A percentile compares a stretch with the other conserved stretches of the same genome.
These are phyloP conservation scores for Zaprionus nigranus DNA, from an alignment of 1,140 invertebrate species.

Conservation along the genomic window DNA sequence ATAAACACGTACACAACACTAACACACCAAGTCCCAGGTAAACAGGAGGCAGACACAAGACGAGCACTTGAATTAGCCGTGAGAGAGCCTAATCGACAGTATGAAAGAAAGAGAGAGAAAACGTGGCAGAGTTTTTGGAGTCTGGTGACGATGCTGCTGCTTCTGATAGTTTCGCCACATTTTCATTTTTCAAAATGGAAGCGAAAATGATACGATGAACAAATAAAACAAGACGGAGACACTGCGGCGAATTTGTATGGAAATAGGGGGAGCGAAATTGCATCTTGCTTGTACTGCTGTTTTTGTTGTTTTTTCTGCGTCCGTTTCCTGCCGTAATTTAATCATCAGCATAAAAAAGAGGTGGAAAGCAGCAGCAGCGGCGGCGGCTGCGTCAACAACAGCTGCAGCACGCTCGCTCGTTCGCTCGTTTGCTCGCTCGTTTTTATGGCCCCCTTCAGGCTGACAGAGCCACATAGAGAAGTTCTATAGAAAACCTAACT, in stretches of 20 bases:
- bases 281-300: conserved; percentile 25
- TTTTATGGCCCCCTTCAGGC: conserved; percentile 42
- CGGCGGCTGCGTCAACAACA: conserved; percentile 21
- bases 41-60: conserved; percentile 23
- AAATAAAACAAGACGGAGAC: conserved; percentile 4
- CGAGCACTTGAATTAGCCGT: conserved; percentile 47
- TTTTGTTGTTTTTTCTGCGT: conserved; percentile 35
- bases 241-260: conserved; percentile 26
- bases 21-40: conserved; percentile 32
- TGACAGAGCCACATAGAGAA: conserved; percentile 43
- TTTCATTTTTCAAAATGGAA: conserved; percentile 49
- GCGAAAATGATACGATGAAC: conserved; percentile 22
- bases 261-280: conserved; percentile 45
- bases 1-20: conserved; percentile 21
- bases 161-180: conserved; percentile 17
- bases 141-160: conserved; percentile 17
- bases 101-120: conserved; percentile 34
- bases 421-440: conserved; percentile 43
- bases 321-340: conserved; percentile 58
- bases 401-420: conserved; percentile 44
- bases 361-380: conserved; percentile 28
- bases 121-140: conserved; percentile 46
- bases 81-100: conserved; percentile 1
- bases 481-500: conserved; percentile 53
- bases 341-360: conserved; percentile 52